Evolutionary conservation across 1,140 invertebrate genomes (phyloP).

Genomic region (Lepidurus arcticus): DNA sequence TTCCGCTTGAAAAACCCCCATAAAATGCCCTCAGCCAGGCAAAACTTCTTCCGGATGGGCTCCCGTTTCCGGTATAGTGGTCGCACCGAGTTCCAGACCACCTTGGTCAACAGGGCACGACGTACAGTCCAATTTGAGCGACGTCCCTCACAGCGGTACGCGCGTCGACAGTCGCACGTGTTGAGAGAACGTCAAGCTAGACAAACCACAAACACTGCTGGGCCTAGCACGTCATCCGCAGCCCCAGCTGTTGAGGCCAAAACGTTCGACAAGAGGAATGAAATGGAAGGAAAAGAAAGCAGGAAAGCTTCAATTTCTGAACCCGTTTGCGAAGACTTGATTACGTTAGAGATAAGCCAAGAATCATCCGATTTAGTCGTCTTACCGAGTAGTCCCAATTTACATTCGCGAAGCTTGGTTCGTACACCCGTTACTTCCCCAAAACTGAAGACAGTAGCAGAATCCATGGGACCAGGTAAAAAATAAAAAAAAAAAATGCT

Average conservation of each 20-base stretch:
- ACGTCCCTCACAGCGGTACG: conserved; percentile 91
- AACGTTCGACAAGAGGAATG: conserved; percentile 32
- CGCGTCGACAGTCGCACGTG: conserved; percentile 77
- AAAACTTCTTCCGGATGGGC: conserved; percentile 96
- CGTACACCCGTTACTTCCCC: neutral
- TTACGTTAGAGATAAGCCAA: conserved; percentile 29
- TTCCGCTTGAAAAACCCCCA: conserved; percentile 87
- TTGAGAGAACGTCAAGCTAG: conserved; percentile 55
- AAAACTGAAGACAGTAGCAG: neutral
- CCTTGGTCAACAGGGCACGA: conserved; percentile 75
- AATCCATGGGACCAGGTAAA: neutral
- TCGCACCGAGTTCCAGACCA: conserved; percentile 93
- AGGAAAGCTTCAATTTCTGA: conserved; percentile 25
- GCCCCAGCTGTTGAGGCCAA: conserved; percentile 28
- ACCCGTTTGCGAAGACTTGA: conserved; percentile 30
- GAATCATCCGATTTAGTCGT: conserved; percentile 25
- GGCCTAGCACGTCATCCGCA: conserved; percentile 28
- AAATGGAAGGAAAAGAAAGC: conserved; percentile 31
- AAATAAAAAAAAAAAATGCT: too few relatives aligned
- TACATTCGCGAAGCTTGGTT: conserved; percentile 26
- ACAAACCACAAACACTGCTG: conserved; percentile 6
- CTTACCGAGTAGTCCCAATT: conserved; percentile 23
- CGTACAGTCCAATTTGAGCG: conserved; percentile 91
- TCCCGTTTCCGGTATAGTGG: conserved; percentile 87
- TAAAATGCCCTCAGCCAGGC: conserved; percentile 77